phyloP scores from a whole-genome alignment of 2,888 invertebrate species.

The Agonopterix heracliana region DNA sequence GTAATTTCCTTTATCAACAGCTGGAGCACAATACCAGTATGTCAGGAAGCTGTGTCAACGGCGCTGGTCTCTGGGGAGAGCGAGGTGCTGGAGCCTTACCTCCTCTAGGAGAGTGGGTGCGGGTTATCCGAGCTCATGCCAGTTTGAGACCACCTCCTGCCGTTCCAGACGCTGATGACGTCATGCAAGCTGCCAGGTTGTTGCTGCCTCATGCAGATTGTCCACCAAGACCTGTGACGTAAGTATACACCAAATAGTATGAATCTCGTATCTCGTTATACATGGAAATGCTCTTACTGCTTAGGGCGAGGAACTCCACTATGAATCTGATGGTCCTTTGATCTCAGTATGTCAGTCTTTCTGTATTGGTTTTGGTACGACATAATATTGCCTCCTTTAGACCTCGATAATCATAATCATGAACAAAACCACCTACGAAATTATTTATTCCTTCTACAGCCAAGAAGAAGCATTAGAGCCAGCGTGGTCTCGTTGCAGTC shows the following conservation, averaged over 20 bases:
- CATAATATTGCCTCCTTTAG: no score
- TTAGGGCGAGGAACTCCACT: no score
- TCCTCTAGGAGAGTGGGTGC: constrained; percentile 93
- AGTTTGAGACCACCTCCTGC: constrained; percentile 85
- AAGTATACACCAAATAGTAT: constrained; percentile 16
- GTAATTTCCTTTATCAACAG: constrained; percentile 35
- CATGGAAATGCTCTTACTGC: no score
- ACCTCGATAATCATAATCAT: no score
- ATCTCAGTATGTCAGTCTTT: no score
- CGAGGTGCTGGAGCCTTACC: constrained; percentile 92
- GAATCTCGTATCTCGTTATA: no score
- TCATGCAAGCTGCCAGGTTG: constrained; percentile 90
- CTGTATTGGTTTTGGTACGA: no score
- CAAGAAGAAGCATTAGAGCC: constrained; percentile 75
- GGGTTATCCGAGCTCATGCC: constrained; percentile 89
- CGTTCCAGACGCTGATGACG: constrained; percentile 90
- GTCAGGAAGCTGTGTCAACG: constrained; percentile 28
- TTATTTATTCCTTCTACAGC: constrained; percentile 36
- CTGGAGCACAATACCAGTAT: constrained; percentile 76
- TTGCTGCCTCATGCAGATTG: constrained; percentile 93
- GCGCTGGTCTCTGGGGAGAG: constrained; percentile 84
- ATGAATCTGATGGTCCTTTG: no score
- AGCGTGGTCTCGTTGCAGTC: constrained; percentile 54
- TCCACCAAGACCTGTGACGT: constrained; percentile 86
- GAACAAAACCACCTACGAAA: background rate